Conservation (phyloP, 2,113 vertebrate genomes). For the Callipepla californica region DNA sequence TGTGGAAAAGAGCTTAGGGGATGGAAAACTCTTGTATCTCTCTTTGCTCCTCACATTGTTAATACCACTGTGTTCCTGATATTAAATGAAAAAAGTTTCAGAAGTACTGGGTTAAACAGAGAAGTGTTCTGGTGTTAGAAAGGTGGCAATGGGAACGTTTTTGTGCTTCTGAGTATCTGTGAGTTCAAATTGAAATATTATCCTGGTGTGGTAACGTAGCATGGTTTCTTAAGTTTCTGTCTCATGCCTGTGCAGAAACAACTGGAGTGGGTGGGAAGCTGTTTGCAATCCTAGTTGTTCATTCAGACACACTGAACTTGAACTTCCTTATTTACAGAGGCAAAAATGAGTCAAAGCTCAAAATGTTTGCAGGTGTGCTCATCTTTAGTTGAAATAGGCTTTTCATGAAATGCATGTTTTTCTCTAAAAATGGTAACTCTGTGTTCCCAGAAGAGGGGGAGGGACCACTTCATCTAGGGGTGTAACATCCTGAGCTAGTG, state of each 20-base stretch:
- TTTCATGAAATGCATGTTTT: accelerated
- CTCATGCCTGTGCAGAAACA: accelerated
- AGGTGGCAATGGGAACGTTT: not conserved
- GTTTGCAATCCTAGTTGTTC: not conserved
- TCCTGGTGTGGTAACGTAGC: not conserved
- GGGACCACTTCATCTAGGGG: not conserved
- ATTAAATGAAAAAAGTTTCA: not conserved
- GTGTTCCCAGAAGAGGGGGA: not conserved
- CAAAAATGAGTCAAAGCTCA: not conserved
- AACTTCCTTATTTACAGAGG: not conserved
- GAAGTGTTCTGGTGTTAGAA: not conserved
- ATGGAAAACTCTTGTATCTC: not conserved
- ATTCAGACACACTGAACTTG: not conserved
- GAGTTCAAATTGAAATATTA: not conserved
- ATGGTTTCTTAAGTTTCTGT: not conserved
- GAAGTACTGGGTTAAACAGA: not conserved
- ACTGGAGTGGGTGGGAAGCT: not conserved
- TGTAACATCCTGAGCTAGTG: no score
- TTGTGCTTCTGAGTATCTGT: not conserved
- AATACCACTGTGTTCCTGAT: not conserved
- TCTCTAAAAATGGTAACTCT: not conserved
- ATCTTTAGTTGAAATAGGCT: not conserved
- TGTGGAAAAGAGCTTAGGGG: not conserved
- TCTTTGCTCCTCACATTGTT: not conserved
- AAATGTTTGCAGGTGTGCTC: not conserved